phyloP scores from a whole-genome alignment of 2,113 vertebrate species.

The Spermophilus dauricus region DNA sequence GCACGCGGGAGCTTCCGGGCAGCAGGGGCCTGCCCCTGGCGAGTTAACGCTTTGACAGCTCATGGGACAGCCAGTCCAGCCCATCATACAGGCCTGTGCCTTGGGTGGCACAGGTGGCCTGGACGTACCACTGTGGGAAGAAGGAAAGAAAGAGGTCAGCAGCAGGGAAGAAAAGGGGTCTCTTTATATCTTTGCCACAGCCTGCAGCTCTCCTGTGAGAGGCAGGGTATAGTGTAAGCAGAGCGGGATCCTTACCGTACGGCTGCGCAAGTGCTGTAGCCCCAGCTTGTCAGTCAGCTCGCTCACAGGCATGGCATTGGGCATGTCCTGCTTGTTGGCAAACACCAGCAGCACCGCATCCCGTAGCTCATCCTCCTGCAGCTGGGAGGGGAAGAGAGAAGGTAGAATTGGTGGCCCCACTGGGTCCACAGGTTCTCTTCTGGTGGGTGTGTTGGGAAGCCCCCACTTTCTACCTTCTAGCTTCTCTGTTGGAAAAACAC shows the following conservation, averaged over 20 bases:
- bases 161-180: neutral
- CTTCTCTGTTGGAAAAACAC: neutral
- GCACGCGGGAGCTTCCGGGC: slow-evolving; percentile 77
- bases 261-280: slow-evolving; percentile 90
- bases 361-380: slow-evolving; percentile 94
- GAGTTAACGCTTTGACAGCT: slow-evolving; percentile 91
- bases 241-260: slow-evolving; percentile 87
- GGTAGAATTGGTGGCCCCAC: neutral
- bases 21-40: slow-evolving; percentile 65
- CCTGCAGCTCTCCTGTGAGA: neutral
- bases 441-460: neutral
- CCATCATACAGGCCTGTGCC: slow-evolving; percentile 94
- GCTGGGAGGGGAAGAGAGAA: slow-evolving; percentile 73
- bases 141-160: slow-evolving; percentile 39
- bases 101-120: slow-evolving; percentile 94
- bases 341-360: slow-evolving; percentile 95
- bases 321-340: slow-evolving; percentile 97
- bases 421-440: neutral
- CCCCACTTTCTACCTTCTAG: neutral
- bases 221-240: too few relatives aligned
- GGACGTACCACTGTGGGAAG: slow-evolving; percentile 91
- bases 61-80: slow-evolving; percentile 94
- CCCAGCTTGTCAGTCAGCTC: slow-evolving; percentile 95
- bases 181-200: neutral
- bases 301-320: slow-evolving; percentile 93